A percentile compares a stretch with the other conserved stretches of the same genome.
Conservation (phyloP, 2,113 vertebrate genomes). For the Meles meles region DNA sequence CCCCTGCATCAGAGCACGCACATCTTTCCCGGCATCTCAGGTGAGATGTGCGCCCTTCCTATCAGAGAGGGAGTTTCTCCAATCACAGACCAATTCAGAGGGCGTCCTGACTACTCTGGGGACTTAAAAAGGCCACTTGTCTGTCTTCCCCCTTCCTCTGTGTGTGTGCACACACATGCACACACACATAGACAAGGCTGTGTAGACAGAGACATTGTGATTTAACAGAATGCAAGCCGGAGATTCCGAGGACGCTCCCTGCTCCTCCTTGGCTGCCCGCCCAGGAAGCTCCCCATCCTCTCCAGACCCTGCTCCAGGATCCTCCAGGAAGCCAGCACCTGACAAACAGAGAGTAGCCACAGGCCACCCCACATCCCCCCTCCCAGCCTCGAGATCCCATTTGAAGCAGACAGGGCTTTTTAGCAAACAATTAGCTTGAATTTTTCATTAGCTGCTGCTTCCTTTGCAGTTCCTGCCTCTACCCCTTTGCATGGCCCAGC, state of each 20-base stretch:
- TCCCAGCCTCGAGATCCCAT: constrained; percentile 54
- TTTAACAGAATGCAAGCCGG: neutral
- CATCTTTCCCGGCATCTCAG: neutral
- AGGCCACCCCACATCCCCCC: constrained; percentile 64
- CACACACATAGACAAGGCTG: neutral
- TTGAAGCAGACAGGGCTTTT: constrained; percentile 46
- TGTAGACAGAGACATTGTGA: neutral
- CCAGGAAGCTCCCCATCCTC: constrained; percentile 67
- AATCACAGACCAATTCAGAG: neutral
- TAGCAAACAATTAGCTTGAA: constrained; percentile 74
- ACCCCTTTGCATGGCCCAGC: neutral
- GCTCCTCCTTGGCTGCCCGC: constrained; percentile 37
- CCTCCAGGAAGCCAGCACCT: constrained; percentile 55
- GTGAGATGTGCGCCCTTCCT: no score
- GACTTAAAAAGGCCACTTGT: neutral
- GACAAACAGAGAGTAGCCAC: constrained; percentile 42
- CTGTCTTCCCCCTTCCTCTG: neutral
- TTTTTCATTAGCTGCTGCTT: constrained; percentile 76
- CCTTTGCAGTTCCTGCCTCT: constrained; percentile 63
- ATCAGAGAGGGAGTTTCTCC: neutral
- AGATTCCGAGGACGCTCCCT: neutral
- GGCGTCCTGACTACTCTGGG: neutral
- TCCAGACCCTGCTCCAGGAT: constrained; percentile 6
- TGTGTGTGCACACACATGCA: neutral
- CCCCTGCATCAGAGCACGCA: neutral